A percentile compares a stretch with the other conserved stretches of the same genome.
Conservation (phyloP, 2,888 invertebrate genomes). For the Dolomedes plantarius region DNA sequence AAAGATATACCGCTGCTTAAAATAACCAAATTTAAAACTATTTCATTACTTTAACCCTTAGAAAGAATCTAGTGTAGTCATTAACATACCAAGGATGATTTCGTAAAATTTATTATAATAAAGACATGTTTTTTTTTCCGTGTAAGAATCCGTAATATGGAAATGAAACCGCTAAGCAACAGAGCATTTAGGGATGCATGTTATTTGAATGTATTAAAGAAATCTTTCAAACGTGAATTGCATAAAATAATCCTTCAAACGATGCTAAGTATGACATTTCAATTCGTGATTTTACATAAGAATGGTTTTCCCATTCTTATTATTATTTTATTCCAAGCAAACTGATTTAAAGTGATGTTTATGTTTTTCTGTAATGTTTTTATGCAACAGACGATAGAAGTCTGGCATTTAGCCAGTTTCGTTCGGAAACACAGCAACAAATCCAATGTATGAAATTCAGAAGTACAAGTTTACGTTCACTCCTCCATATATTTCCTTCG, state of each 20-base stretch:
- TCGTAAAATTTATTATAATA: too few species aligned
- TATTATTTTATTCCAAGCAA: background rate
- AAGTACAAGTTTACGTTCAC: background rate
- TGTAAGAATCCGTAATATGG: too few species aligned
- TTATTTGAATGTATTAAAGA: too few species aligned
- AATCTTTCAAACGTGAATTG: background rate
- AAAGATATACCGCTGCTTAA: too few species aligned
- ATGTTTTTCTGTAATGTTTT: background rate
- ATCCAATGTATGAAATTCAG: constrained; percentile 4
- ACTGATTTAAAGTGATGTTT: background rate
- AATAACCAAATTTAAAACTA: too few species aligned
- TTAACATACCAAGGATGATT: too few species aligned
- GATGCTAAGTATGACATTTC: background rate
- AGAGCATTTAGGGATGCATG: too few species aligned
- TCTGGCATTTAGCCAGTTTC: background rate
- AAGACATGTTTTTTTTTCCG: too few species aligned
- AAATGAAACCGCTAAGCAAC: too few species aligned
- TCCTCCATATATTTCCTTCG: background rate
- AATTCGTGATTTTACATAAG: background rate
- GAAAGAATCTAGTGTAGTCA: too few species aligned
- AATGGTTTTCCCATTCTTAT: background rate
- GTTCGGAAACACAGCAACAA: background rate
- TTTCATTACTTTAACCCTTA: too few species aligned
- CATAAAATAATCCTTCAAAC: background rate
- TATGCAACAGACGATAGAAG: background rate